Conservation (phyloP, 2,113 vertebrate genomes). For the Brachypodius melanocephalos region DNA sequence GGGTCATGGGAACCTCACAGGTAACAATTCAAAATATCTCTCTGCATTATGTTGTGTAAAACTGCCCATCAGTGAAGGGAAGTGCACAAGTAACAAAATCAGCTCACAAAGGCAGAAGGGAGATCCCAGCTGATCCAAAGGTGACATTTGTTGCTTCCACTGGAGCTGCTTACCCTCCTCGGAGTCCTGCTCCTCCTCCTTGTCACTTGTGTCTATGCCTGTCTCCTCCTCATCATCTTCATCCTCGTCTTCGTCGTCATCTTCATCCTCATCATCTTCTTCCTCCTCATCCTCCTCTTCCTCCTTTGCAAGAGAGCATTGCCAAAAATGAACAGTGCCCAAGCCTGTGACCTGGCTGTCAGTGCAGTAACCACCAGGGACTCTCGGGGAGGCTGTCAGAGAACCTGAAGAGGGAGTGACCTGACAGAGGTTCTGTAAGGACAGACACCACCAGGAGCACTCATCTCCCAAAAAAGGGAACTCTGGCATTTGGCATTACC, state of each 20-base stretch:
- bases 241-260: conserved; percentile 49
- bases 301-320: conserved; percentile 57
- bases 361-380: background rate
- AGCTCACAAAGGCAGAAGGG: background rate
- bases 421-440: background rate
- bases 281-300: conserved; percentile 59
- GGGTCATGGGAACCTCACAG: background rate
- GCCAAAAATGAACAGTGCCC: background rate
- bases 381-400: background rate
- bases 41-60: background rate
- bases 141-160: background rate
- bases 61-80: background rate
- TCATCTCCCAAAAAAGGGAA: background rate
- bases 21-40: background rate
- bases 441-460: background rate
- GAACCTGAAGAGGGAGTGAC: background rate
- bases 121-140: background rate
- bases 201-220: conserved; percentile 79
- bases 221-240: conserved; percentile 58
- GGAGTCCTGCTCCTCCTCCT: conserved; percentile 84
- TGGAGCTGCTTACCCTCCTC: conserved; percentile 80
- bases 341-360: background rate
- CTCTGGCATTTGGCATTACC: background rate
- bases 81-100: background rate
- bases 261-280: conserved; percentile 1